Percentiles rank a stretch among this genome's conserved stretches.
phyloP scores from a whole-genome alignment of 92 coral and sea anemone genomes.

The Porites rus region DNA sequence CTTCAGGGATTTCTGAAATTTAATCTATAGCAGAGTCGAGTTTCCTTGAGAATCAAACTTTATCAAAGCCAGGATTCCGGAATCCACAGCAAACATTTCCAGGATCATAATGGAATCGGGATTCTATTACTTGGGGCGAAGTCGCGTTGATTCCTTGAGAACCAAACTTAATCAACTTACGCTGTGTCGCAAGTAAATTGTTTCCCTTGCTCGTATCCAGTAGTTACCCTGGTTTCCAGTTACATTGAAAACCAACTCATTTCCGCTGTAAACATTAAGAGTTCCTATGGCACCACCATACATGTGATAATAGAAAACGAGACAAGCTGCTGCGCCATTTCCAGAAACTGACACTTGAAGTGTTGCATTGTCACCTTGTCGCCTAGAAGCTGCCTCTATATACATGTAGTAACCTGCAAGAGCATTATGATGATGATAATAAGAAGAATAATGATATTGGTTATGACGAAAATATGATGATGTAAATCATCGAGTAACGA shows the following conservation, averaged over 20 bases:
- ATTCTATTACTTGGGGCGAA: no score
- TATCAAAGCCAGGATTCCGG: no score
- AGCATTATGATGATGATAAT: neutral
- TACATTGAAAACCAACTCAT: neutral
- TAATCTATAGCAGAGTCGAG: no score
- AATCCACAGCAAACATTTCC: no score
- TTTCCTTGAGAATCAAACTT: no score
- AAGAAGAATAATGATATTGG: no score
- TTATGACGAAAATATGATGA: no score
- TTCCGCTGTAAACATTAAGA: neutral
- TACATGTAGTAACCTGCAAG: slow-evolving; percentile 23
- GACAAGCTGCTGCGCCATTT: neutral
- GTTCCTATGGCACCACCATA: slow-evolving; percentile 23
- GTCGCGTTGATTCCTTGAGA: no score
- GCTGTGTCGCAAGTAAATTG: neutral
- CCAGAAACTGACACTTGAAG: neutral
- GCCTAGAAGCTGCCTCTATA: neutral
- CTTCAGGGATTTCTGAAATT: no score
- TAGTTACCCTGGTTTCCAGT: neutral
- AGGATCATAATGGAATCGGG: no score
- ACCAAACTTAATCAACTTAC: neutral
- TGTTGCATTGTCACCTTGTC: slow-evolving; percentile 11
- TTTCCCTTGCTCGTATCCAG: neutral
- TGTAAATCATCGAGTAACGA: no score
- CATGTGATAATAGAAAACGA: slow-evolving; percentile 32